phyloP scores from a whole-genome alignment of 2,888 invertebrate species.

The Dascillus cervinus region DNA sequence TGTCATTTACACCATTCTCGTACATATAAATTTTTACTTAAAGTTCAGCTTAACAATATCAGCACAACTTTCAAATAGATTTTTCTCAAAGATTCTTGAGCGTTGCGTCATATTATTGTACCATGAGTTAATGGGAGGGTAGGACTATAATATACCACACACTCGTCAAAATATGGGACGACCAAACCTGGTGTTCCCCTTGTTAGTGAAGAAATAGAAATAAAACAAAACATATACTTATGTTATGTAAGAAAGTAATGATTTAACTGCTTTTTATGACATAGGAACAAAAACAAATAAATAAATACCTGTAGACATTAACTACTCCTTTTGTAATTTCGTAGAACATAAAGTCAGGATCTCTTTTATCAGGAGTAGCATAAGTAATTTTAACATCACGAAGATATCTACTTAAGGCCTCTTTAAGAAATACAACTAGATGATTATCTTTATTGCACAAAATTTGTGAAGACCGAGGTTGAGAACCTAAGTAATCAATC shows the following conservation, averaged over 20 bases:
- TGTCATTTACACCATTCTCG: no score
- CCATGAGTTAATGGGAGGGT: no score
- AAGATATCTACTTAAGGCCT: slow-evolving; percentile 66
- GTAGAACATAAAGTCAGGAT: slow-evolving; percentile 90
- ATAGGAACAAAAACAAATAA: not conserved
- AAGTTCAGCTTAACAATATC: no score
- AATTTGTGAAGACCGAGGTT: slow-evolving; percentile 69
- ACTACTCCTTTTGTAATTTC: slow-evolving; percentile 71
- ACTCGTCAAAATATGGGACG: no score
- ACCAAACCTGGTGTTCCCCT: no score
- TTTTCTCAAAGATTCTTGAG: no score
- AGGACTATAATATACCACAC: no score
- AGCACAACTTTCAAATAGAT: no score
- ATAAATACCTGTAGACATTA: slow-evolving; percentile 75
- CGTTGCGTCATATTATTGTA: no score
- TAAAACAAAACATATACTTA: not conserved
- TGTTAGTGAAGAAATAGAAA: not conserved
- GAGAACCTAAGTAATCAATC: slow-evolving; percentile 64
- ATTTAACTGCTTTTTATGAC: not conserved
- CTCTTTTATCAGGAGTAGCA: slow-evolving; percentile 72
- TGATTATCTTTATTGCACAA: slow-evolving; percentile 57
- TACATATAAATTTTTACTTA: no score
- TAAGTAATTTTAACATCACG: slow-evolving; percentile 65
- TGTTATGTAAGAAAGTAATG: not conserved
- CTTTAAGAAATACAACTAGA: slow-evolving; percentile 62